Evolutionary conservation across 2,113 vertebrate genomes (phyloP).

Genomic region (Collichthys lucidus): DNA sequence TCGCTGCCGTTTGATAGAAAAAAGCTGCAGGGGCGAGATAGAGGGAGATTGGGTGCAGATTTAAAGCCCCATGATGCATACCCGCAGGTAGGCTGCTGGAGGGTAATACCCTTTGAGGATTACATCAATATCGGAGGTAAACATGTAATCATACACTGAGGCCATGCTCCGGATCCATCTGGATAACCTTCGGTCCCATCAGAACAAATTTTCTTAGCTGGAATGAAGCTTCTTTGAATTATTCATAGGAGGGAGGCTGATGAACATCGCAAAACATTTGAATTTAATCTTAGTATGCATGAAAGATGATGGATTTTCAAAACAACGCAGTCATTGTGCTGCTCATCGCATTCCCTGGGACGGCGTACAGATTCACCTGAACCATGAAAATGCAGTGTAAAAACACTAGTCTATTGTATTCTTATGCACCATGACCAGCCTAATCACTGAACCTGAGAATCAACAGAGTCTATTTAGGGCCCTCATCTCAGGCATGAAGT

Average conservation of each 20-base stretch:
- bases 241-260: conserved; percentile 54
- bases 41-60: conserved; percentile 66
- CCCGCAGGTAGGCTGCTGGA: conserved; percentile 62
- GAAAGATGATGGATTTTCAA: conserved; percentile 33
- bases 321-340: conserved; percentile 48
- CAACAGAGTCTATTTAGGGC: conserved; percentile 58
- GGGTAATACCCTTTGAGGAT: conserved; percentile 74
- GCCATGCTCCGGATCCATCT: conserved; percentile 50
- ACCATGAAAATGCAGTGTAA: conserved; percentile 47
- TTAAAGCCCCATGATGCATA: conserved; percentile 71
- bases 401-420: conserved; percentile 36
- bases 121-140: conserved; percentile 75
- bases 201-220: conserved; percentile 36
- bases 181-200: conserved; percentile 71
- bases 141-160: conserved; percentile 75
- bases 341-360: conserved; percentile 16
- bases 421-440: conserved; percentile 53
- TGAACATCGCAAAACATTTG: conserved; percentile 48
- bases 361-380: conserved; percentile 9
- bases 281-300: conserved; percentile 53
- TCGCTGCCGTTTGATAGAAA: conserved; percentile 70
- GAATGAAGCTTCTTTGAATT: conserved; percentile 44
- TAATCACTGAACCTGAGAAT: conserved; percentile 57
- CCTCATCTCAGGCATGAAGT: conserved; percentile 69
- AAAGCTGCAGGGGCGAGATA: conserved; percentile 73